These are phyloP conservation scores for Cryptomyrus ogoouensis DNA, from an alignment of 2,113 vertebrate species.

Conservation along the genomic window DNA sequence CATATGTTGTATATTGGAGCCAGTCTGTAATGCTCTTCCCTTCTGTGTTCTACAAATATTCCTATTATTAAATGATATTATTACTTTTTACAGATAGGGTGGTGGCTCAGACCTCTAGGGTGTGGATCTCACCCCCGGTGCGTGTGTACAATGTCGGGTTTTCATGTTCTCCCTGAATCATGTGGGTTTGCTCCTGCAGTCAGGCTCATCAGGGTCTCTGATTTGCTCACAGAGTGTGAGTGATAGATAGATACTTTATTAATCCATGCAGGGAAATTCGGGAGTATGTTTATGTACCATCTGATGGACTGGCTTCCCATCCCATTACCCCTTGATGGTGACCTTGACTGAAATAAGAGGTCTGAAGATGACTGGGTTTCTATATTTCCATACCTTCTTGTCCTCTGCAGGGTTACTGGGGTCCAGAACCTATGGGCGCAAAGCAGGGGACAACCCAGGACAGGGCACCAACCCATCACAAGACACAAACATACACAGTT, in stretches of 20 bases:
- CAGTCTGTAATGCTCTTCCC: neutral
- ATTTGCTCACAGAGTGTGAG: neutral
- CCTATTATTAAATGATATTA: neutral
- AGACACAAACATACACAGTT: neutral
- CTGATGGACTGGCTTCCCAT: neutral
- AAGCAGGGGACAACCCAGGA: neutral
- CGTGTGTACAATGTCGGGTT: neutral
- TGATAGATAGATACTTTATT: neutral
- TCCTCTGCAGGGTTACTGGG: neutral
- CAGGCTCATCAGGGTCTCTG: neutral
- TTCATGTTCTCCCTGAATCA: neutral
- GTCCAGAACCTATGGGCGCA: neutral
- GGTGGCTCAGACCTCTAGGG: neutral
- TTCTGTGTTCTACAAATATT: neutral
- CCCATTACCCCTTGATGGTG: neutral
- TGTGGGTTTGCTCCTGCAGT: neutral
- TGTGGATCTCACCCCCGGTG: neutral
- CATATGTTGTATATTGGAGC: neutral
- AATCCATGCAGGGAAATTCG: neutral
- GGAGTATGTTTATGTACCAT: neutral
- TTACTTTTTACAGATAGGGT: neutral
- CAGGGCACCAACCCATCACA: neutral
- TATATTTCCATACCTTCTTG: neutral
- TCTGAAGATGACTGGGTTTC: neutral
- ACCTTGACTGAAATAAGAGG: neutral